Evolutionary conservation across 2,888 invertebrate genomes (phyloP), one percentile per base, ranked within the genome.

Genomic region (Myopa tessellatipennis): DNA sequence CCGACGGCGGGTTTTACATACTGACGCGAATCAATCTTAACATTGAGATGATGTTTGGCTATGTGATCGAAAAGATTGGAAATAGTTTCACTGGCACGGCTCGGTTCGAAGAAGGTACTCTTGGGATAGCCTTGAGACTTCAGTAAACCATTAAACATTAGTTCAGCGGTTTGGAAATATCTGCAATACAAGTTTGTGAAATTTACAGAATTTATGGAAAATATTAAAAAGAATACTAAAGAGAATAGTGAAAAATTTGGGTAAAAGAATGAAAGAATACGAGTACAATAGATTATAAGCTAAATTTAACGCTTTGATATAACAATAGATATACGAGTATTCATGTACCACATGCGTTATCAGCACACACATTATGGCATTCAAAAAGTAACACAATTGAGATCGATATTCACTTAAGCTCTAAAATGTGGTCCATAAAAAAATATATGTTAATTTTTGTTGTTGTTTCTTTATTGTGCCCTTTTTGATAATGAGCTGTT

Each of bases 111-210:
- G 84, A 93, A 91, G 0, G 92, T 92, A 63, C 90, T 90, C 85
- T 94, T 93, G 0, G 95, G 95, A 75, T 94, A 92, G 74, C 95
- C 95, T 87, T 95, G 94, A 34, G 93, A 90, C 85, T 94, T 94
- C 4, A 96, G 89, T 88, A 95, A 93, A 68, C 93, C 92, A 89
- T 96, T 96, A 60, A 93, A 90, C 83, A 95, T 91, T 84, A 93
- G 92, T 82, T 95, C 93, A 0, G 90, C 91, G 0, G 93, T 93
- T 55, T 91, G 88, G 76, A 95, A 87, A 87, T 95, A 95, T 85
- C 94, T 94, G 89, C 77, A 83, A 82, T 16, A 61, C 60, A 77
- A 79, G 75, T 60, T 67, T 69, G 61, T 26, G 26, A 26, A 10
- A 45, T 45, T 45, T 8, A 45, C 45, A 45, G 7, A 45, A 45